Conservation (phyloP, 2,113 vertebrate species). For the Desmodus rotundus region DNA sequence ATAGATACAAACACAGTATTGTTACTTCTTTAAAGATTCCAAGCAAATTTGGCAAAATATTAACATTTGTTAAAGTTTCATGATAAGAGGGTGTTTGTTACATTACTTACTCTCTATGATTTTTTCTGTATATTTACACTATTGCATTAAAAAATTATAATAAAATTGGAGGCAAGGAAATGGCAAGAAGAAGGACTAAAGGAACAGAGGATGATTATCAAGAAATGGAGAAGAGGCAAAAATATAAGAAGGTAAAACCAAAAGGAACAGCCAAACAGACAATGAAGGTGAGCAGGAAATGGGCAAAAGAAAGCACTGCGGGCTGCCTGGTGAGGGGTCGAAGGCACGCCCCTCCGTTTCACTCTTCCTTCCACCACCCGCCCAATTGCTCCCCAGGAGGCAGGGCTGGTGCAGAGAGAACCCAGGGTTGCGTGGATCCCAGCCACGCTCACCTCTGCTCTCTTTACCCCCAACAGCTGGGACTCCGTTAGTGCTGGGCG, state of each 20-base stretch:
- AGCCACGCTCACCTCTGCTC: not conserved
- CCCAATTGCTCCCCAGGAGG: not conserved
- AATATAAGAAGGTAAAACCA: not conserved
- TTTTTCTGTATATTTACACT: not conserved
- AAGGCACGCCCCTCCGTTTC: fast-evolving
- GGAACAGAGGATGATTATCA: not conserved
- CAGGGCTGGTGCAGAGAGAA: not conserved
- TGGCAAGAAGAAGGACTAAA: not conserved
- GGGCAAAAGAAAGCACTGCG: not conserved
- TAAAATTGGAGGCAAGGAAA: not conserved
- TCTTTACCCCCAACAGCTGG: not conserved
- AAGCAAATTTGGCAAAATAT: constrained; percentile 2
- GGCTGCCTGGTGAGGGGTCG: fast-evolving
- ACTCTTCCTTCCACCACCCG: not conserved
- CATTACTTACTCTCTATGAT: not conserved
- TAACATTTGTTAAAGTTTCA: not conserved
- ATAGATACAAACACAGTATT: not conserved
- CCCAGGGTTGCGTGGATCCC: not conserved
- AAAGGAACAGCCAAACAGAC: not conserved
- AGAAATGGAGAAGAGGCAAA: not conserved
- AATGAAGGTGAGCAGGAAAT: not conserved
- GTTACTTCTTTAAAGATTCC: not conserved
- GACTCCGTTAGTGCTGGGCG: not conserved
- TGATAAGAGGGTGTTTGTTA: not conserved
- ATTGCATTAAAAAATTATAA: not conserved